These are phyloP conservation scores for Drosophila ogumai DNA, from an alignment of 1,140 invertebrate species.

Conservation along the genomic window DNA sequence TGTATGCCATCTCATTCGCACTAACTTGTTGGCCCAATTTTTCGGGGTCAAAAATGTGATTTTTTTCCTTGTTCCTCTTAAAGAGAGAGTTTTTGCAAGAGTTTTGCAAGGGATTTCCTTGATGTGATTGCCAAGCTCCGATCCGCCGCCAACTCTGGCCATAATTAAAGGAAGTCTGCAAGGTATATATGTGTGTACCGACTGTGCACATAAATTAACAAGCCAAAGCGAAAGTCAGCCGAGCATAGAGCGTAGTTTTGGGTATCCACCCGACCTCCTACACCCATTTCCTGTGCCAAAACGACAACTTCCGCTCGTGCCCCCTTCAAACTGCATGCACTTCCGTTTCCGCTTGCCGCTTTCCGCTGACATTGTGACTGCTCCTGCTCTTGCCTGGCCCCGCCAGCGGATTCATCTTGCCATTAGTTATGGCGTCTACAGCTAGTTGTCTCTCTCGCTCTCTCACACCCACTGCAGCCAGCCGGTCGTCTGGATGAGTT, in stretches of 20 bases:
- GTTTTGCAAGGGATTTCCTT: conserved; percentile 34
- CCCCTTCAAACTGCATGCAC: conserved; percentile 53
- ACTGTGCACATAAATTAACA: conserved; percentile 78
- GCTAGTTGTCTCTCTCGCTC: conserved; percentile 3
- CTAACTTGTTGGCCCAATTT: conserved; percentile 52
- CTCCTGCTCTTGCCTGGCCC: conserved; percentile 18
- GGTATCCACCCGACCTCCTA: conserved; percentile 1
- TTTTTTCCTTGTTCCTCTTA: conserved; percentile 19
- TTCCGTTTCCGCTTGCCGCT: conserved; percentile 48
- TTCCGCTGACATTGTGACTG: conserved; percentile 56
- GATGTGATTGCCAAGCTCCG: conserved; percentile 27
- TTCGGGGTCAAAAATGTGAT: conserved; percentile 56
- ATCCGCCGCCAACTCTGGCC: conserved; percentile 6
- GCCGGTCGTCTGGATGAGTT: conserved; percentile 27
- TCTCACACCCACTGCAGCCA: not conserved
- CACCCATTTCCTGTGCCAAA: conserved; percentile 68
- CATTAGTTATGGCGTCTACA: conserved; percentile 62
- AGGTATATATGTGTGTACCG: conserved; percentile 11
- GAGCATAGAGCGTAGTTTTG: conserved; percentile 49
- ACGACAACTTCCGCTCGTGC: conserved; percentile 75
- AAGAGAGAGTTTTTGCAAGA: conserved; percentile 15
- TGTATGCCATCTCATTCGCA: conserved; percentile 30
- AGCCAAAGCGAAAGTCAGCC: conserved; percentile 69
- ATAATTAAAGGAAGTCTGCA: conserved; percentile 42
- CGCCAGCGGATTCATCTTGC: conserved; percentile 63